Base-by-base conservation (phyloP, 1,140 invertebrate species). In the Drosophila tani region DNA sequence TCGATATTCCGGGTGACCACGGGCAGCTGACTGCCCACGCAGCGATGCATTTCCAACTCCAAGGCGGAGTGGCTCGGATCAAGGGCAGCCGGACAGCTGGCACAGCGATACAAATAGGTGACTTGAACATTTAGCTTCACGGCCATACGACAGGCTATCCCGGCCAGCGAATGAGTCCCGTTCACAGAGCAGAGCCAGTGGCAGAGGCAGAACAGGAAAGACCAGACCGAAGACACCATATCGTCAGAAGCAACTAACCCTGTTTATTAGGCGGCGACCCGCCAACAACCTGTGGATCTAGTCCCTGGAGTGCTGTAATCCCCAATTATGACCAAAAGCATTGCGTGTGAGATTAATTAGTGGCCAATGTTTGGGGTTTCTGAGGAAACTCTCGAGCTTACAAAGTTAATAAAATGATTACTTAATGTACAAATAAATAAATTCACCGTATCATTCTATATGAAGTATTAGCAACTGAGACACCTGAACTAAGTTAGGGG, bases 101-200 rank as follows among this genome's bases (percentile, higher is more conserved):
- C 50, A 56, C 85, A 90, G n/a, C 85, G 85, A 55, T 90, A 90
- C 40, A 90, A 63, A 15, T 80, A 85, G 27, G 75, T 90, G 14
- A 82, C 49, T 15, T 90, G 85, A 7, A 77, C 43, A 7, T 45
- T 51, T 21, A 69, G 70, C 15, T 60, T 5, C 1, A 17, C 21
- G 3, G 70, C 86, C 27, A 90, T 90, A 1, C 45, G 70, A 17
- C 85, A 90, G 45, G 69, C 60, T 2, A 63, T 64, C 6, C 49
- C 38, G 9, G 81, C 75, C 15, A 88, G 43, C 17, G 55, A 21
- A 5, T 5, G 15, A 11, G 5, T 55, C 9, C 64, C 67, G 1
- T 46, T 14, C 17, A 35, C n/a, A 38, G 19, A 56, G 21, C 0
- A 8, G 3, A 17, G 3, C 12, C 5, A 15, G 17, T 38, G 38